phyloP scores from a whole-genome alignment of 2,797 vertebrate genomes.

The Periparus ater region DNA sequence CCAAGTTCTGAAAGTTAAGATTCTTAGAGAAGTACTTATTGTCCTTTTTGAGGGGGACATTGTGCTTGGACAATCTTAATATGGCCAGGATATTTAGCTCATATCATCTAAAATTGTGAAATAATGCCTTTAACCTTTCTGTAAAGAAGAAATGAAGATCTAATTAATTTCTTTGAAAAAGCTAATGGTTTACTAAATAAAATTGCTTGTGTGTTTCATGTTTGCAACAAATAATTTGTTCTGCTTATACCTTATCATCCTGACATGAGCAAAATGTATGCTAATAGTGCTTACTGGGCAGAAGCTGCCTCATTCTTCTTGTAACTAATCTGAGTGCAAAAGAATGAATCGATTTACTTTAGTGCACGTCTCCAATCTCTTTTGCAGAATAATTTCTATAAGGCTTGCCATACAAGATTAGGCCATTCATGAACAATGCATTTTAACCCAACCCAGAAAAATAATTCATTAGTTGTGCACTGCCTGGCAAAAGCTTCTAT shows the following conservation, averaged over 20 bases:
- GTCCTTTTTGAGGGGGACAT: neutral
- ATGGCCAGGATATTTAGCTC: neutral
- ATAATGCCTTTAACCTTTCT: neutral
- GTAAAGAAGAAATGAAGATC: neutral
- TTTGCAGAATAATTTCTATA: neutral
- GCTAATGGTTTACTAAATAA: neutral
- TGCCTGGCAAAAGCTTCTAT: neutral
- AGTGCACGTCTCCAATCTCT: neutral
- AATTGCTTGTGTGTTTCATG: neutral
- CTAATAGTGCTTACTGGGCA: conserved; percentile 18
- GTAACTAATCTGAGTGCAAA: neutral
- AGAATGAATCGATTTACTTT: neutral
- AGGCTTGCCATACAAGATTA: neutral
- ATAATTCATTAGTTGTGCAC: neutral
- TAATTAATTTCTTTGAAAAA: neutral
- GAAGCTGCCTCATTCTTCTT: neutral
- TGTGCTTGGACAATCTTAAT: neutral
- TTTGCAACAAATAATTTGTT: neutral
- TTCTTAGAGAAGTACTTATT: conserved; percentile 9
- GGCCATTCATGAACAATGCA: neutral
- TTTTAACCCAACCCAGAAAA: neutral
- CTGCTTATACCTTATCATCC: conserved; percentile 3
- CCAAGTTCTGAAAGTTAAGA: neutral
- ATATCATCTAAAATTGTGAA: neutral
- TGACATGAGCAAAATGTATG: conserved; percentile 15